A percentile compares a stretch with the other conserved stretches of the same genome.
Conservation (phyloP, 2,113 vertebrate genomes). For the Marcusenius ussheri region DNA sequence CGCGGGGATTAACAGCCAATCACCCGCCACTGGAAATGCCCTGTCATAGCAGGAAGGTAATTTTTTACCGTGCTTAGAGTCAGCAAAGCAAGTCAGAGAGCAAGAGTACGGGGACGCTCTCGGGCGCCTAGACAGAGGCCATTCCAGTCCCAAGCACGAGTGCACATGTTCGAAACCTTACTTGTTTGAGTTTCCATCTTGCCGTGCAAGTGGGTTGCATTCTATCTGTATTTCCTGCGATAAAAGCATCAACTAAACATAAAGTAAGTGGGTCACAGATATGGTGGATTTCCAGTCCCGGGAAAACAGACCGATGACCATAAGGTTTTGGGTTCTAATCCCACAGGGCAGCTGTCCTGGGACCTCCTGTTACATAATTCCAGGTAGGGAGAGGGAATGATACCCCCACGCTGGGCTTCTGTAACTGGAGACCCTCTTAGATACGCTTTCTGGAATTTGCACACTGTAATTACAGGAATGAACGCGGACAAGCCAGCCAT, state of each 20-base stretch:
- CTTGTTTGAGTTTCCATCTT: neutral
- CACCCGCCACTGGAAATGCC: neutral
- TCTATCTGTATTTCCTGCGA: neutral
- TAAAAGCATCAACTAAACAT: neutral
- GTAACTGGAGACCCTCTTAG: neutral
- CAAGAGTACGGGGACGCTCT: neutral
- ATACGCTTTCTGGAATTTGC: neutral
- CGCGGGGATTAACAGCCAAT: neutral
- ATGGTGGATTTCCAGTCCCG: neutral
- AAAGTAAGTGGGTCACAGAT: neutral
- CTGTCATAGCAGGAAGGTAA: neutral
- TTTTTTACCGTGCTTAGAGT: neutral
- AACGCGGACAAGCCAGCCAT: neutral
- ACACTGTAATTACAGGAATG: constrained; percentile 9
- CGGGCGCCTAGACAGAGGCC: neutral
- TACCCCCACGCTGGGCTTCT: neutral
- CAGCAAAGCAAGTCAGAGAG: neutral
- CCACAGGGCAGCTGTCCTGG: neutral
- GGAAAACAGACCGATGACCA: neutral
- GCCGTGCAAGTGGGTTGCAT: neutral
- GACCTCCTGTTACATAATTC: neutral
- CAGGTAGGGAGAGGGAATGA: neutral
- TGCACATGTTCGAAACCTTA: neutral
- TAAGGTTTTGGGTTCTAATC: neutral
- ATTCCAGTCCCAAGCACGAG: neutral